These are phyloP conservation scores for Tethya wilhelma DNA, from an alignment of 37 sponge, comb jelly and placozoan genomes.

Conservation along the genomic window DNA sequence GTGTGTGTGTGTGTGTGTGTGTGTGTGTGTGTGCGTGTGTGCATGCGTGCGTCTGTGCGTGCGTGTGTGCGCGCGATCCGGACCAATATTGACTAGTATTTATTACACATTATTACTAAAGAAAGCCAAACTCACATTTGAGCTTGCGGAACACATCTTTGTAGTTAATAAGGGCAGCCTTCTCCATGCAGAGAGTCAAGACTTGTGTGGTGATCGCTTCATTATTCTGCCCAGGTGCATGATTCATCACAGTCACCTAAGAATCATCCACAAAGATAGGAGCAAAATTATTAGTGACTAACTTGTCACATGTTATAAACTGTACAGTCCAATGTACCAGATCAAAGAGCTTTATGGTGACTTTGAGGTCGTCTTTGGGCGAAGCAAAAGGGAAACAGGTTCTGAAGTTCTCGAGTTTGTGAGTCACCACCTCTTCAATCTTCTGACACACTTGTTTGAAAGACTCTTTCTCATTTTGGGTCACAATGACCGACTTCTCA, in stretches of 20 bases:
- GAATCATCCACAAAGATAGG: not conserved
- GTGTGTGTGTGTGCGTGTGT: too few species aligned
- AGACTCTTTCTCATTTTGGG: conserved; percentile 25
- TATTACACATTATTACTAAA: not conserved
- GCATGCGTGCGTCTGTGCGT: too few species aligned
- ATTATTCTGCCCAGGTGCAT: not conserved
- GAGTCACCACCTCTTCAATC: conserved; percentile 38
- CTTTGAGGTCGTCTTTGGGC: conserved; percentile 61
- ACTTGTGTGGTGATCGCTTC: not conserved
- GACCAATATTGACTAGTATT: conserved; percentile 10
- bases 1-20: too few species aligned
- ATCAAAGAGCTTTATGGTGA: conserved; percentile 55
- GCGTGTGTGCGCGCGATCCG: too few species aligned
- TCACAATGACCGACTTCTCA: conserved; percentile 46
- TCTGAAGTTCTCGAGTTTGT: conserved; percentile 58
- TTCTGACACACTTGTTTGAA: conserved; percentile 35
- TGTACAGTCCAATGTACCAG: conserved; percentile 49
- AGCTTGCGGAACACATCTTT: conserved; percentile 20
- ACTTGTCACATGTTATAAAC: too few species aligned
- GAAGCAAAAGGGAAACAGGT: conserved; percentile 56
- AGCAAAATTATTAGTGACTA: too few species aligned
- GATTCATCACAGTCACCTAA: conserved; percentile 31
- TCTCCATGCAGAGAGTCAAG: conserved; percentile 36
- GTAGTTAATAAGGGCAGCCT: conserved; percentile 57
- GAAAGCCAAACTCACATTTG: conserved; percentile 4